Evolutionary conservation across 2,888 invertebrate genomes (phyloP).

Genomic region (Heliconius hortense): DNA sequence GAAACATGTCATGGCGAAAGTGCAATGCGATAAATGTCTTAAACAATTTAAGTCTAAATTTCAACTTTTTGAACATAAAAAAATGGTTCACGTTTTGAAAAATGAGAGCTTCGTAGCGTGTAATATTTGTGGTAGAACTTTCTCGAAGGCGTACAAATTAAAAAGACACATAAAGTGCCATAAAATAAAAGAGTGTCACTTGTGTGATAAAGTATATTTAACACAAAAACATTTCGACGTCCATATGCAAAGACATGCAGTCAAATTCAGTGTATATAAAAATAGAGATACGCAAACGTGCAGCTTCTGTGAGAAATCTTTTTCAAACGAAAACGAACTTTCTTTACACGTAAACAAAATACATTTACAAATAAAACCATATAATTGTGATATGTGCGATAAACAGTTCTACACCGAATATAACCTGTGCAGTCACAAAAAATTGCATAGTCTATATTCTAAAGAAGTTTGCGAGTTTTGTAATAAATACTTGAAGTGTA

Average conservation of each 20-base stretch:
- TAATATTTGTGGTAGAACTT: constrained; percentile 59
- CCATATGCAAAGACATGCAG: constrained; percentile 63
- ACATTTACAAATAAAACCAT: constrained; percentile 74
- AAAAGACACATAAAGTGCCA: constrained; percentile 57
- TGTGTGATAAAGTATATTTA: constrained; percentile 62
- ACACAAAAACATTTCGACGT: constrained; percentile 55
- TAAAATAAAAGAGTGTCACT: constrained; percentile 53
- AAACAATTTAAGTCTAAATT: constrained; percentile 62
- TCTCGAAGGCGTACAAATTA: constrained; percentile 50
- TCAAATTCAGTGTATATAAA: constrained; percentile 52
- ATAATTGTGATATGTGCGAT: constrained; percentile 73
- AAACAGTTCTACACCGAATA: constrained; percentile 66
- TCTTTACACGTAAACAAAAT: constrained; percentile 70
- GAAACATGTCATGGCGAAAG: constrained; percentile 56
- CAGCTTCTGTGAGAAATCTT: constrained; percentile 72
- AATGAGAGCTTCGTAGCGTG: constrained; percentile 51
- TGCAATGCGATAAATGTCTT: constrained; percentile 56
- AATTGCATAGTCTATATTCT: constrained; percentile 56
- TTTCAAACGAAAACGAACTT: constrained; percentile 62
- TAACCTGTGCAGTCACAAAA: constrained; percentile 65
- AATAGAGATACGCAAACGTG: constrained; percentile 55
- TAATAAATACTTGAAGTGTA: constrained; percentile 59
- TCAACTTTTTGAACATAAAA: constrained; percentile 64
- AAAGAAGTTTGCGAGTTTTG: constrained; percentile 69
- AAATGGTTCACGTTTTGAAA: constrained; percentile 58